Evolutionary conservation across 1,140 invertebrate species (phyloP), one percentile per base, ranked within the genome.

Genomic region (Drosophila sproati): DNA sequence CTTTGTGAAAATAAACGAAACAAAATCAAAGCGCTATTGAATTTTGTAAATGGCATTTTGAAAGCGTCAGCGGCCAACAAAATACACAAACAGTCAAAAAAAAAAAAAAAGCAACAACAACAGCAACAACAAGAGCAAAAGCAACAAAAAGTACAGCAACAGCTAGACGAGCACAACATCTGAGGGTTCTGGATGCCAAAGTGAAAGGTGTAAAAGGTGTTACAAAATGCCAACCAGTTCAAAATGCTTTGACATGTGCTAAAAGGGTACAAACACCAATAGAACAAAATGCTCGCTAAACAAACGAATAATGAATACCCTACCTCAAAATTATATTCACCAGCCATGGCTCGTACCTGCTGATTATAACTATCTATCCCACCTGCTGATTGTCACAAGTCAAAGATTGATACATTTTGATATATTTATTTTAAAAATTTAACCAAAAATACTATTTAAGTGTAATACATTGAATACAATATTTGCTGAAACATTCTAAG

Each of bases 21-120:
- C 85, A 83, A 88, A 87, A 87, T 87, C 83, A 87, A 87, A 87
- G 83, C 83, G 61, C 83, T 87, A 87, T 87, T 87, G 83, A 87
- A 87, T 87, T 87, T 87, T 87, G 77, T 80, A 87, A 87, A 87
- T 87, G 83, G 83, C 73, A 87, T 87, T 87, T 88, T 78, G 83
- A 88, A 87, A 82, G 83, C 82, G 60, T 10, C 76, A 68, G 41
- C 66, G 51, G 59, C 50, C 59, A 63, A 56, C 72, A 59, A 67
- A 73, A 67, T 10, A 75, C 67, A 86, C 52, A 69, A 45, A 72
- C 35, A 39, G 3, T 20, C 20, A 20, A 41, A 43, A 64, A 51
- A 71, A 29, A 34, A 3, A 60, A 29, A 20, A 71, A 20, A 12
- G 28, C n/a, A 45, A 2, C 35, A 52, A 50, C 45, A 62, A 28